A percentile compares a stretch with the other conserved stretches of the same genome.
These are phyloP conservation scores for fruit fly (Drosophila melanogaster) DNA, from an alignment of 1,140 invertebrate genomes.

Conservation along the genomic window DNA sequence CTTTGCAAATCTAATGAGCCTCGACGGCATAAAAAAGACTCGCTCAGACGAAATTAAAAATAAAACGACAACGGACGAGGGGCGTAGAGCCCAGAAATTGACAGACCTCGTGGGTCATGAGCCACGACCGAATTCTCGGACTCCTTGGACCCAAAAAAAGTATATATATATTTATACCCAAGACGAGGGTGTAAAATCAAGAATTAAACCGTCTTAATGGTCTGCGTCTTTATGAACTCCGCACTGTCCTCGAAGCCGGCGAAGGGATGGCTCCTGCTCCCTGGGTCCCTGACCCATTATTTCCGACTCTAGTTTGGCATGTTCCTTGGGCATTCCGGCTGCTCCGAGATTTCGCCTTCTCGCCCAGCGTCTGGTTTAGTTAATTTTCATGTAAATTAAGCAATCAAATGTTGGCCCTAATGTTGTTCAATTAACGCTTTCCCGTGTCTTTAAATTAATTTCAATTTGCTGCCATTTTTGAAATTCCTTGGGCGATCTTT, in stretches of 20 bases:
- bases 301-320: constrained; percentile 12
- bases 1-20: constrained; percentile 84
- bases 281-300: constrained; percentile 20
- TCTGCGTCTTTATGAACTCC: constrained; percentile 70
- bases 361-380: constrained; percentile 45
- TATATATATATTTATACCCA: not conserved
- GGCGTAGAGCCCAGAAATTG: constrained; percentile 62
- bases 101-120: constrained; percentile 63
- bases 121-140: constrained; percentile 27
- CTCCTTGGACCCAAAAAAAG: constrained; percentile 14
- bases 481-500: not conserved
- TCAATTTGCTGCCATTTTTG: constrained; percentile 34
- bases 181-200: constrained; percentile 79
- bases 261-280: constrained; percentile 20
- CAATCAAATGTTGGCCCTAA: constrained; percentile 71
- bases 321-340: constrained; percentile 14
- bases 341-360: constrained; percentile 53
- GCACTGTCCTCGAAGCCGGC: constrained; percentile 14
- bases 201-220: constrained; percentile 83
- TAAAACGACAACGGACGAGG: constrained; percentile 52
- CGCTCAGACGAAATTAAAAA: constrained; percentile 69
- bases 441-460: constrained; percentile 57
- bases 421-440: constrained; percentile 75
- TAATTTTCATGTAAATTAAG: constrained; percentile 83
- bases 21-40: constrained; percentile 78